Percentiles rank a stretch among this genome's conserved stretches.
Evolutionary conservation across 2,797 vertebrate species (phyloP).

Genomic region (Neosilurus hyrtlii): DNA sequence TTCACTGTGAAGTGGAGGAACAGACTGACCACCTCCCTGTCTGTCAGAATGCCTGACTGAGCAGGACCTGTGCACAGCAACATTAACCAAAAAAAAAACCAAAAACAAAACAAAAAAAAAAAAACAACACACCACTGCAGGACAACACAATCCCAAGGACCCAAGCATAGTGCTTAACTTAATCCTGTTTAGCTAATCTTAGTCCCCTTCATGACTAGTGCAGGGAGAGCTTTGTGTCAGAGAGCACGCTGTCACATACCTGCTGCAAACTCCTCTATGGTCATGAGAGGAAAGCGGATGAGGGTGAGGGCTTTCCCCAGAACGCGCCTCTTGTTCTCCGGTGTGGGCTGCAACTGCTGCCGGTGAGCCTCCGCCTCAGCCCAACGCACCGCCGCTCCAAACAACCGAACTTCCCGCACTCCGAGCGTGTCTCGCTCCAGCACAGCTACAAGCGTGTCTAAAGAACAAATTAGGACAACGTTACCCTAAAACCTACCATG

Average conservation of each 20-base stretch:
- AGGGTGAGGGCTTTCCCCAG: constrained; percentile 92
- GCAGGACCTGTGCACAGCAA: constrained; percentile 69
- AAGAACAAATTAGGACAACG: not conserved
- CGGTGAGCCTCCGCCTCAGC: constrained; percentile 91
- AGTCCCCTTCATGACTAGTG: not conserved
- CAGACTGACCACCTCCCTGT: constrained; percentile 92
- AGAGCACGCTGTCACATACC: constrained; percentile 68
- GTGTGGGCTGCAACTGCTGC: constrained; percentile 88
- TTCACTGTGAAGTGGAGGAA: constrained; percentile 98
- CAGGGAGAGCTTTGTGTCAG: not conserved
- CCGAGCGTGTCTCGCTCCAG: constrained; percentile 94
- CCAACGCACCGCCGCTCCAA: constrained; percentile 92
- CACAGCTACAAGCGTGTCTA: constrained; percentile 85
- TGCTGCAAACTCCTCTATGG: constrained; percentile 98
- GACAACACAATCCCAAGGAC: constrained; percentile 1
- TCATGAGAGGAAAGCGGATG: constrained; percentile 98
- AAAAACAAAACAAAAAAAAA: too few species aligned
- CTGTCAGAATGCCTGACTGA: constrained; percentile 85
- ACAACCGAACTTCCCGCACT: constrained; percentile 90
- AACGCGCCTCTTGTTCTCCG: constrained; percentile 87
- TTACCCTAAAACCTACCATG: too few species aligned
- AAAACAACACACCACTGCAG: constrained; percentile 12
- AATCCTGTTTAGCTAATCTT: not conserved
- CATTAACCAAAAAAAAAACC: not conserved
- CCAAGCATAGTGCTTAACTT: not conserved